Percentiles rank a stretch among this genome's conserved stretches.
These are phyloP conservation scores for Neoascia interrupta DNA, from an alignment of 2,888 invertebrate genomes.

Conservation along the genomic window DNA sequence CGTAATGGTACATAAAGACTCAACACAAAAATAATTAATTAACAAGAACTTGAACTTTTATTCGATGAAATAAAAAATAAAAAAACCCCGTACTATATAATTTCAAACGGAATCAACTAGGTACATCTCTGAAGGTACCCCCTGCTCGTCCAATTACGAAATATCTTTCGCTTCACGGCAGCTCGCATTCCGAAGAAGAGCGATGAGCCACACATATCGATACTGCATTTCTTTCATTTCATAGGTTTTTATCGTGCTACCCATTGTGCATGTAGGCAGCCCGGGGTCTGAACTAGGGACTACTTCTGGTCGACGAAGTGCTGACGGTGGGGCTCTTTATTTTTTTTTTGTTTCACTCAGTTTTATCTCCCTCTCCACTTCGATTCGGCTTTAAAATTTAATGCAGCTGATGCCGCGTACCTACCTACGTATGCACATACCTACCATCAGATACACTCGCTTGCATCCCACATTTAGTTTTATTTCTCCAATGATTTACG, in stretches of 20 bases:
- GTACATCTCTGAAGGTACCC: no score
- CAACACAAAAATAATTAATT: no score
- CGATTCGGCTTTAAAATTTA: slow-evolving; percentile 34
- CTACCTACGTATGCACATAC: no score
- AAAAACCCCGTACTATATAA: no score
- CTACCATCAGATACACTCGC: no score
- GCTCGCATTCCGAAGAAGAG: no score
- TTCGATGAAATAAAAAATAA: no score
- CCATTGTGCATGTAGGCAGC: background rate
- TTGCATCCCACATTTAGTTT: slow-evolving; percentile 13
- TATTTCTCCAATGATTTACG: slow-evolving; percentile 41
- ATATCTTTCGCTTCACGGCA: no score
- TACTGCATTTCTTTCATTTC: slow-evolving; percentile 22
- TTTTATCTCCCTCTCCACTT: slow-evolving; percentile 22
- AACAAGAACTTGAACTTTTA: no score
- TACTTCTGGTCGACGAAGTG: background rate
- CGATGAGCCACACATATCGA: background rate
- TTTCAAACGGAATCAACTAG: no score
- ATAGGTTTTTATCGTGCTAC: background rate
- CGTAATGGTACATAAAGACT: no score
- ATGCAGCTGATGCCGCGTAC: background rate
- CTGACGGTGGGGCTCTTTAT: background rate
- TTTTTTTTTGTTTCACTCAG: background rate
- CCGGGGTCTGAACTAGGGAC: background rate
- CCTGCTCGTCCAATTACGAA: no score